Evolutionary conservation across 2,113 vertebrate genomes (phyloP), one percentile per base, ranked within the genome.

Genomic region (Aphyosemion australe): DNA sequence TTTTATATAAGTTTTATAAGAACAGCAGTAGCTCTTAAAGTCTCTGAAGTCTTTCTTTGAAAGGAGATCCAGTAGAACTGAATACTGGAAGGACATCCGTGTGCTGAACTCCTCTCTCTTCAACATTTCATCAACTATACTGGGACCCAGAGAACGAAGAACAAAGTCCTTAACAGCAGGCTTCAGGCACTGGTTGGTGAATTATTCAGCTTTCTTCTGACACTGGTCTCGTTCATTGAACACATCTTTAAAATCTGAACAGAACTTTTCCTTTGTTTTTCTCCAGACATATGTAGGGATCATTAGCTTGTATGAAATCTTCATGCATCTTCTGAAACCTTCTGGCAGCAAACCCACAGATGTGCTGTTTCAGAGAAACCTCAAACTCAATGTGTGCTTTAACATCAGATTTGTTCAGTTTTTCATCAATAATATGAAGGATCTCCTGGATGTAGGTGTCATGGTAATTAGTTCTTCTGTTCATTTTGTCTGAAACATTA

Each of bases 121-220:
- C 51, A 37, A 6, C 80, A 91, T 89, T 69, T 81, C 73, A 61
- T 53, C 80, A 57, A 87, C 61, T 2, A 92, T 84, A 7, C 84
- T 26, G 45, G 9, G 69, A n/a, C 90, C 87, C 9, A 91, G 34
- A 4, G 61, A 76, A 0, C 18, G 59, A 31, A 49, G 61, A 59
- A 91, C 31, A 14, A 65, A 86, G 1, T 52, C 4, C 32, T 79
- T 58, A 7, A 86, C 64, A 18, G 86, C 87, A 53, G 87, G 87
- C 16, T 18, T 80, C 50, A 92, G 62, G 1, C 87, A 87, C 0
- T 2, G 1, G 0, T 55, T 4, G 2, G 74, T 82, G 3, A 92
- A 92, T 60, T 89, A 87, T 41, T 83, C 6, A 55, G 90, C 86
- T 15, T 90, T 91, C 14, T 80, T 90, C 65, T 85, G 81, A n/a